These are phyloP conservation scores for Apteryx owenii DNA, from an alignment of 2,113 vertebrate species.

Conservation along the genomic window DNA sequence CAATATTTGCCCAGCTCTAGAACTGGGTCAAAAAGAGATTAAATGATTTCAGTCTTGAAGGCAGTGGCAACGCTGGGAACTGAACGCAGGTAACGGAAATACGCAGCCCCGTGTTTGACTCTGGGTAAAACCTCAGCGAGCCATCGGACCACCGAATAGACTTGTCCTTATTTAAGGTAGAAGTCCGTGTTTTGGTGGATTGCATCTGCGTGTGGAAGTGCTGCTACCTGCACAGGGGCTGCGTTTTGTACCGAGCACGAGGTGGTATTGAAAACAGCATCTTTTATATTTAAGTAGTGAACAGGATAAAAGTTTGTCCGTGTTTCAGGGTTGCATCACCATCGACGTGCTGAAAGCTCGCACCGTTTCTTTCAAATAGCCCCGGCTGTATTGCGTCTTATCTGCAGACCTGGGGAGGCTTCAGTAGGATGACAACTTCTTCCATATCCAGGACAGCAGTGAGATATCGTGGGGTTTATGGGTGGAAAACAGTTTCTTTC, in stretches of 20 bases:
- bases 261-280: neutral
- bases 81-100: rapidly evolving
- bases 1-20: neutral
- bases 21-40: slow-evolving; percentile 40
- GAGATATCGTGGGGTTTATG: neutral
- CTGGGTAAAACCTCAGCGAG: too few relatives aligned
- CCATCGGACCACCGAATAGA: neutral
- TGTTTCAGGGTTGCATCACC: neutral
- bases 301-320: neutral
- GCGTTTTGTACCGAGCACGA: neutral
- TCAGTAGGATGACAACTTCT: neutral
- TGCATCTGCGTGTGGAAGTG: neutral
- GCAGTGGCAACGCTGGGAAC: neutral
- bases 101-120: neutral
- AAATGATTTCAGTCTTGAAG: neutral
- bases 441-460: neutral
- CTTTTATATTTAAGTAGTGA: neutral
- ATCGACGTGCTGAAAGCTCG: neutral
- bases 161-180: neutral
- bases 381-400: too few relatives aligned
- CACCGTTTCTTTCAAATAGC: neutral
- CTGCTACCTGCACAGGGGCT: neutral
- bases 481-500: neutral
- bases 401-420: neutral
- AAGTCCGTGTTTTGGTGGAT: neutral